phyloP scores from a whole-genome alignment of 2,797 vertebrate genomes.

The Pseudocheirus occidentalis region DNA sequence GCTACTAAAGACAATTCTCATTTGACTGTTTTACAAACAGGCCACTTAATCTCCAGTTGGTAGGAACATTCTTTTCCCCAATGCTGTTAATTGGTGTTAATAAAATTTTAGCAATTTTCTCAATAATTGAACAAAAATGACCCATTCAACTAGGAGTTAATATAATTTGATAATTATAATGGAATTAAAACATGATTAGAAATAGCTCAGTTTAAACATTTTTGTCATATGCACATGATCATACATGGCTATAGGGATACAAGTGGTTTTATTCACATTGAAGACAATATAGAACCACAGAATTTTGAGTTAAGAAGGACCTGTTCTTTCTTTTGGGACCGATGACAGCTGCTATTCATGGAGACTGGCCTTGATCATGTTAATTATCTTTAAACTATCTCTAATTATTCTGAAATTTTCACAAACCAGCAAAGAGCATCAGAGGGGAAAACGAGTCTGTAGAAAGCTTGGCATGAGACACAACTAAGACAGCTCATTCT shows the following conservation, averaged over 20 bases:
- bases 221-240: not conserved
- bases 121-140: not conserved
- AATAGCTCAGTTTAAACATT: not conserved
- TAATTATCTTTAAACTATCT: not conserved
- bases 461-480: not conserved
- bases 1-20: not conserved
- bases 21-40: not conserved
- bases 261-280: not conserved
- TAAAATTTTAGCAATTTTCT: not conserved
- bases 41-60: not conserved
- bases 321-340: not conserved
- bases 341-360: not conserved
- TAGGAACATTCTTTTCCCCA: not conserved
- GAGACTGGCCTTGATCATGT: not conserved
- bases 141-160: not conserved
- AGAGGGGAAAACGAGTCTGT: not conserved
- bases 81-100: not conserved
- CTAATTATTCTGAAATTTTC: not conserved
- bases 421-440: not conserved
- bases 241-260: not conserved
- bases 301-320: not conserved
- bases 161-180: not conserved
- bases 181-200: not conserved
- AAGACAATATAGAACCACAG: not conserved
- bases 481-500: not conserved